Evolutionary conservation across 2,797 vertebrate species (phyloP).

Genomic region (Sebastolobus alascanus): DNA sequence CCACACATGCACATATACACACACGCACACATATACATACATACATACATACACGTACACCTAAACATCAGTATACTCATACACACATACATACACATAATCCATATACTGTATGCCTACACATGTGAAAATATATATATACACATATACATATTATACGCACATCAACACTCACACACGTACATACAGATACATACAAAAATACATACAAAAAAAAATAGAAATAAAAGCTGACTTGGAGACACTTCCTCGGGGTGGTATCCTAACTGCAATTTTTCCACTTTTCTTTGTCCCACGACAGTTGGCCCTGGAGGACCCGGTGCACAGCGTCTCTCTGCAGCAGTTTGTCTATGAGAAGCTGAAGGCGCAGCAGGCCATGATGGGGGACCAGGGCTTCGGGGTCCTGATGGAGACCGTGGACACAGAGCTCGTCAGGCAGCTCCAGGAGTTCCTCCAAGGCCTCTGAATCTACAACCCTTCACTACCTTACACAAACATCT

Average conservation of each 20-base stretch:
- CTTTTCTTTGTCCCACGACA: slow-evolving; percentile 67
- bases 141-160: too few species aligned
- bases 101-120: too few species aligned
- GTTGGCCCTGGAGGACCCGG: slow-evolving; percentile 96
- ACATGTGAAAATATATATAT: too few species aligned
- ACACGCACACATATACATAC: too few species aligned
- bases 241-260: background rate
- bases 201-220: too few species aligned
- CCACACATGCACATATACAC: too few species aligned
- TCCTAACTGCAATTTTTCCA: background rate
- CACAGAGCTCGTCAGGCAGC: slow-evolving; percentile 94
- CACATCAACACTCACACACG: too few species aligned
- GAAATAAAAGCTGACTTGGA: background rate
- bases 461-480: slow-evolving; percentile 80
- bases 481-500: slow-evolving; percentile 53
- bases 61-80: too few species aligned
- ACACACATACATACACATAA: too few species aligned
- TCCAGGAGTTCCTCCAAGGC: slow-evolving; percentile 94
- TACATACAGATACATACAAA: too few species aligned
- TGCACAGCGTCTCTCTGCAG: slow-evolving; percentile 95
- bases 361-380: slow-evolving; percentile 93
- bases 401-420: slow-evolving; percentile 97
- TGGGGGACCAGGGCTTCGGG: slow-evolving; percentile 93
- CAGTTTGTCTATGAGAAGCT: slow-evolving; percentile 97
- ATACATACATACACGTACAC: too few species aligned